Conservation (phyloP, 2,888 invertebrate species). For the Drosophila longiperda region DNA sequence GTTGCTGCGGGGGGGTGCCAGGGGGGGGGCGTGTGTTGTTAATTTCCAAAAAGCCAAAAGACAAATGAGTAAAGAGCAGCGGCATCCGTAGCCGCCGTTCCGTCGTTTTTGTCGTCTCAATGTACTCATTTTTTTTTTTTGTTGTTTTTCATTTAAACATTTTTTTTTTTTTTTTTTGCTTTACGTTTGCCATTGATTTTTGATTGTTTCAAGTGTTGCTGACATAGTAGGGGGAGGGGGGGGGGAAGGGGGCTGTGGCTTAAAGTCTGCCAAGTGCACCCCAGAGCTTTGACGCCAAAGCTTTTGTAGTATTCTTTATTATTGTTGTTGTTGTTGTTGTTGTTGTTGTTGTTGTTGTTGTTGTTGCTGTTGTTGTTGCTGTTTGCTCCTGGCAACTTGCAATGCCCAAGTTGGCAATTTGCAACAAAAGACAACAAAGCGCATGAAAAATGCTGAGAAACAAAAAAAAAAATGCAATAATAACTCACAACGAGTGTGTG, state of each 20-base stretch:
- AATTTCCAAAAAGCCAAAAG: constrained; percentile 79
- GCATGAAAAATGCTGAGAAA: constrained; percentile 2
- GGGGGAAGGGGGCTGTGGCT: constrained; percentile 3
- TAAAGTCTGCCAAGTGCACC: constrained; percentile 76
- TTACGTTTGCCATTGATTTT: constrained; percentile 72
- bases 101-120: constrained; percentile 61
- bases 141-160: neutral
- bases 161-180: constrained; percentile 10
- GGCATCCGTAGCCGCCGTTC: constrained; percentile 23
- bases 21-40: constrained; percentile 62
- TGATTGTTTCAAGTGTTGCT: constrained; percentile 78
- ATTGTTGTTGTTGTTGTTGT: constrained; percentile 17
- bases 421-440: constrained; percentile 73
- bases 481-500: constrained; percentile 2
- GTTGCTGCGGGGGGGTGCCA: neutral
- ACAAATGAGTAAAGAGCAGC: constrained; percentile 78
- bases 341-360: constrained; percentile 29
- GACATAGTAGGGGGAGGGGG: neutral
- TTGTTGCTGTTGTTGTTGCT: constrained; percentile 18
- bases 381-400: constrained; percentile 51
- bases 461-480: constrained; percentile 3
- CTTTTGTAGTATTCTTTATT: constrained; percentile 55
- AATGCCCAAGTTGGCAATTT: constrained; percentile 79
- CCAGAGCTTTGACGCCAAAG: constrained; percentile 75
- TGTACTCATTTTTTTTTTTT: constrained; percentile 38